Base-by-base conservation (phyloP, 2,888 invertebrate genomes). In the Cataglyphis altisquamis region DNA sequence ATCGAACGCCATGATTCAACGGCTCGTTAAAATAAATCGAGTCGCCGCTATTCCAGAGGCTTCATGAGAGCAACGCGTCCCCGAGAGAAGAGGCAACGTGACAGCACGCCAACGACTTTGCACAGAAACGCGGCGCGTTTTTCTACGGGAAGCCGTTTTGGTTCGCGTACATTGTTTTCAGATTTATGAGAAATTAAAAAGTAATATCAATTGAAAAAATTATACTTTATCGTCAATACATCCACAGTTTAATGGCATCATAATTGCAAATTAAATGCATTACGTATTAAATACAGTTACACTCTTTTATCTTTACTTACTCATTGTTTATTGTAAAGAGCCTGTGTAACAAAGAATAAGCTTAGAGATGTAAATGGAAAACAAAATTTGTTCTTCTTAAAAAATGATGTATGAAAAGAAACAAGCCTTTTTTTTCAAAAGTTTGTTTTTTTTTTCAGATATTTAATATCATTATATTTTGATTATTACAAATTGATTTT, bases 1-100 rank as follows among this genome's bases (percentile, higher is more conserved):
- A 83, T 25, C 45, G 80, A 32, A 52, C 29, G 63, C 83, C 80
- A 70, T 70, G 70, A 83, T 83, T 83, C 83, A 82, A 82, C 75
- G 75, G 63, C 64, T 81, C 41, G 60, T 78, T 80, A 70, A 72
- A 72, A 64, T 72, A 60, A 48, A 62, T 57, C 25, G 48, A 62
- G 74, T 41, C 82, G 75, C n/a, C 25, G 66, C 60, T 62, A 21
- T n/a, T 45, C 66, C 29, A 29, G 45, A 68, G 29, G 52, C 21
- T 62, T 15, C 72, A 60, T 68, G 78, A 72, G 45, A 80, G 81
- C 82, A 70, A 70, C 57, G 80, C 68, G 82, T 39, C 25, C 62
- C 18, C 67, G 48, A 29, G 25, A 29, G 25, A 18, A 64, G 41
- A 67, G 32, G 52, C 15, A 45, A n/a, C 48, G 57, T 10, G 60